phyloP scores from a whole-genome alignment of 2,113 vertebrate species.

The Mormyrus iriodes region DNA sequence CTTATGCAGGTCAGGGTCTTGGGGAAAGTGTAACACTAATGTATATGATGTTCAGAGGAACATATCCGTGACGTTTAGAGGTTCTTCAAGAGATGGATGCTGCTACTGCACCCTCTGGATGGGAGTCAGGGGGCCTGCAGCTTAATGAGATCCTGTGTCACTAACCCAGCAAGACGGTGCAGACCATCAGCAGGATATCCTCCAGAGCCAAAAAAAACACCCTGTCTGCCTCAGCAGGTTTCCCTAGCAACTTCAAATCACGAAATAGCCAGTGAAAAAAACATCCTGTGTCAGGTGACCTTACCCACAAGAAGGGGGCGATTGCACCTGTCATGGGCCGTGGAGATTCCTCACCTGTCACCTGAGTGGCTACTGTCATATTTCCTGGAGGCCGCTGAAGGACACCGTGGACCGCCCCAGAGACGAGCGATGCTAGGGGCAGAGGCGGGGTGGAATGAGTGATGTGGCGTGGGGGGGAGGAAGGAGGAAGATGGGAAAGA shows the following conservation, averaged over 20 bases:
- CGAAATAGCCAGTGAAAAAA: background rate
- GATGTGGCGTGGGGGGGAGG: background rate
- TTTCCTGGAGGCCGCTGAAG: conserved; percentile 32
- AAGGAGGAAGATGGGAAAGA: background rate
- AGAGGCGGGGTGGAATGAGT: background rate
- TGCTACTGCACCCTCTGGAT: background rate
- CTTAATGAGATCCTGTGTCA: background rate
- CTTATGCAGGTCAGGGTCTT: background rate
- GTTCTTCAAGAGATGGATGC: background rate
- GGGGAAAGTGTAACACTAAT: background rate
- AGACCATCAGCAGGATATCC: background rate
- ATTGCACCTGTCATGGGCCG: background rate
- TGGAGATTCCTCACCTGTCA: conserved; percentile 22
- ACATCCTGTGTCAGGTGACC: background rate
- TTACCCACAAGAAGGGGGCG: background rate
- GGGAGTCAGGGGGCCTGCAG: background rate
- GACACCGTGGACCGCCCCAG: conserved; percentile 34
- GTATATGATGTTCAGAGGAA: background rate
- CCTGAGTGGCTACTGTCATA: conserved; percentile 29
- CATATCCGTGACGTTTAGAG: background rate
- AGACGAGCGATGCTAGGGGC: conserved; percentile 6
- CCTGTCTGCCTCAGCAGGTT: background rate
- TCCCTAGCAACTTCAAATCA: background rate
- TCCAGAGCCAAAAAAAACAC: background rate
- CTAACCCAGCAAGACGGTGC: background rate